These are phyloP conservation scores for Nemotelus nigrinus DNA, from an alignment of 2,888 invertebrate species.

Conservation along the genomic window DNA sequence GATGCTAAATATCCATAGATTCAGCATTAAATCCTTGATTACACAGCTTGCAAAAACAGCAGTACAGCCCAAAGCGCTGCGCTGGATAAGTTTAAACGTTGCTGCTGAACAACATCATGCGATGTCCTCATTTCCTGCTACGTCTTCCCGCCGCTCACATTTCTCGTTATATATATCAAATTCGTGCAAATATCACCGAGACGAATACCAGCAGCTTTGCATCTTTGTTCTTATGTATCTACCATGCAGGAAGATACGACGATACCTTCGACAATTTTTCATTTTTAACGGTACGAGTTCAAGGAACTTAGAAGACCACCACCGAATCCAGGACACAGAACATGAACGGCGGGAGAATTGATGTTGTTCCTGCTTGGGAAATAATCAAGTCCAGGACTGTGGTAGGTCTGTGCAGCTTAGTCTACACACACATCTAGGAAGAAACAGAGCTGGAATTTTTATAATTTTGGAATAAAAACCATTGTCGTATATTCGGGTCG, in stretches of 20 bases:
- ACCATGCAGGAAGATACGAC: neutral
- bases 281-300: neutral
- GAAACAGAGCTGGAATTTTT: neutral
- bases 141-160: neutral
- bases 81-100: neutral
- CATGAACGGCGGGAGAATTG: neutral
- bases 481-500: slow-evolving; percentile 11
- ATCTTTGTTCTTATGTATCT: neutral
- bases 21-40: slow-evolving; percentile 35
- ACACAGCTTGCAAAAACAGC: slow-evolving; percentile 14
- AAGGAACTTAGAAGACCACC: neutral
- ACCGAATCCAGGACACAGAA: neutral
- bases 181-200: neutral
- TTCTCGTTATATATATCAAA: neutral
- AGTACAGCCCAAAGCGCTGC: neutral
- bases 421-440: neutral
- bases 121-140: slow-evolving; percentile 17
- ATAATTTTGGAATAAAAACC: slow-evolving; percentile 27
- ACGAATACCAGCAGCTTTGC: neutral
- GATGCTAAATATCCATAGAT: slow-evolving; percentile 7
- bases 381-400: neutral
- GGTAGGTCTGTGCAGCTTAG: neutral
- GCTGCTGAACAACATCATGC: neutral
- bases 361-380: no score
- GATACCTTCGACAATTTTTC: slow-evolving; percentile 1